Evolutionary conservation across 2,888 invertebrate species (phyloP), one percentile per base, ranked within the genome.

Genomic region (Lepidocyrtoides sp.): DNA sequence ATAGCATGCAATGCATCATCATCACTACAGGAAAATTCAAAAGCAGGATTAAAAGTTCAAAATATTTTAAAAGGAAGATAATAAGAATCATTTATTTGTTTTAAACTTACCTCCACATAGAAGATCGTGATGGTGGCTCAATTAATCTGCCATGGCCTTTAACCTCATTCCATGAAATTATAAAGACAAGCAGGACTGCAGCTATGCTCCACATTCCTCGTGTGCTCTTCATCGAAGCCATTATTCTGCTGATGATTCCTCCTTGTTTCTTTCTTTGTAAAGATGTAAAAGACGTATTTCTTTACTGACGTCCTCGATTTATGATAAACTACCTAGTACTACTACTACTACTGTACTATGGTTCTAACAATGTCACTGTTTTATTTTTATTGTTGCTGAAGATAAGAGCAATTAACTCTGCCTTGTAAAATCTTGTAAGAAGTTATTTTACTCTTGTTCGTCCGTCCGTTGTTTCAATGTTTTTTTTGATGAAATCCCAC

Each of bases 101-200:
- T 12, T 66, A 92, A 90, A 91, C 93, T 94, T 93, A 95, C 95
- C 98, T 96, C 98, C 98, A 98, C 94, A 98, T 98, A 0, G 98
- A 97, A 5, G 98, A 97, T 91, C 98, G 96, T 81, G 98, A 98
- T 0, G 98, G 98, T 0, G 98, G 98, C 95, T 98, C 98, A 89
- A 98, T 97, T 90, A 97, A 96, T 94, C 97, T 96, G 48, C 97
- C 97, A 95, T 97, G 97, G 14, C 96, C 96, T 92, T 95, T 95
- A 72, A 96, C 96, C 72, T 94, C 94, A 86, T 91, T 91, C 86
- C 86, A 91, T 87, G 91, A 86, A 87, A 86, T 32, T 26, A 60
- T 75, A 63, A 10, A 87, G 17, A 36, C 63, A 51, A 91, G 75
- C 29, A 82, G 83, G 36, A 91, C 81, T 54, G 86, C 20, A 26